A percentile compares a stretch with the other conserved stretches of the same genome.
Evolutionary conservation across 2,113 vertebrate species (phyloP).

Genomic region (Cephalopterus ornatus): DNA sequence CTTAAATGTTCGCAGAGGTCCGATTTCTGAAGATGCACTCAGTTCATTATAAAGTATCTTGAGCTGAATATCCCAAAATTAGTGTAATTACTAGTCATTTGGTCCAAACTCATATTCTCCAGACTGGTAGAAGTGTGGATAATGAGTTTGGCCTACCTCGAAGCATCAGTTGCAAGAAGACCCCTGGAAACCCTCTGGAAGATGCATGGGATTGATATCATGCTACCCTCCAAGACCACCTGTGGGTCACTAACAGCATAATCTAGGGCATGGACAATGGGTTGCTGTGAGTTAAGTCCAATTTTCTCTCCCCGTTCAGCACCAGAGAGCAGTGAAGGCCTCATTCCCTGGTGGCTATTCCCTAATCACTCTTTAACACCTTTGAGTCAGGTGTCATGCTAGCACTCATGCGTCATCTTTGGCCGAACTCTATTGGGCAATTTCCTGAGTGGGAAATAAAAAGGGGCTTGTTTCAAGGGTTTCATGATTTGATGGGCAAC

Average conservation of each 20-base stretch:
- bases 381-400: too few species aligned
- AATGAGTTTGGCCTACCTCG: fast-evolving
- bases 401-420: not conserved
- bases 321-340: not conserved
- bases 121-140: not conserved
- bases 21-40: not conserved
- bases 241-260: not conserved
- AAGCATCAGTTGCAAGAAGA: not conserved
- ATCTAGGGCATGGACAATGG: not conserved
- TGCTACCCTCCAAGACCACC: not conserved
- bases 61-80: not conserved
- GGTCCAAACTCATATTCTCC: not conserved
- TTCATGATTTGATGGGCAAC: not conserved
- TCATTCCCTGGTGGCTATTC: not conserved
- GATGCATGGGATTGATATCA: not conserved
- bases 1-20: not conserved
- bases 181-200: not conserved
- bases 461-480: not conserved
- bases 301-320: not conserved
- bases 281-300: not conserved
- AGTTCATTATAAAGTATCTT: not conserved
- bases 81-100: not conserved
- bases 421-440: not conserved
- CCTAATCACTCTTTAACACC: not conserved
- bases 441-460: not conserved